Percentiles rank a stretch among this genome's conserved stretches.
These are phyloP conservation scores for Pelecanus crispus DNA, from an alignment of 2,113 vertebrate species.

Conservation along the genomic window DNA sequence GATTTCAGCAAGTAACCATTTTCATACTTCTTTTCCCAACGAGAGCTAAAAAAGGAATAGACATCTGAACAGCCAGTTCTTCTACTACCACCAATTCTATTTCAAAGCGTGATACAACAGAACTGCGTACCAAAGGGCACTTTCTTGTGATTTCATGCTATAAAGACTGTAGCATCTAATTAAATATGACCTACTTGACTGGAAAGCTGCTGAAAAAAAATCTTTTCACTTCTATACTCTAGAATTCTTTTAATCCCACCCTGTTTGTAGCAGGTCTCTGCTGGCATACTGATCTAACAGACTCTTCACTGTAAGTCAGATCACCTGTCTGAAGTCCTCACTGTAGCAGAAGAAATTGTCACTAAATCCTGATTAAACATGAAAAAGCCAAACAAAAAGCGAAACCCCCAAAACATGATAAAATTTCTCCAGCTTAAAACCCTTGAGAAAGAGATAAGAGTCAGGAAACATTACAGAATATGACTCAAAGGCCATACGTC, in stretches of 20 bases:
- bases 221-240: not conserved
- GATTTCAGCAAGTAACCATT: slow-evolving; percentile 1
- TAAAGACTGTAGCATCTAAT: slow-evolving; percentile 40
- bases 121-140: slow-evolving; percentile 13
- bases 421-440: not conserved
- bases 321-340: not conserved
- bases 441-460: not conserved
- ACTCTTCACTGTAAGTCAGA: not conserved
- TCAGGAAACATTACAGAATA: not conserved
- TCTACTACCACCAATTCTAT: not conserved
- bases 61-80: slow-evolving; percentile 26
- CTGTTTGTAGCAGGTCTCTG: not conserved
- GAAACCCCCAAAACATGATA: not conserved
- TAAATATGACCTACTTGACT: slow-evolving; percentile 44
- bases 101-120: slow-evolving; percentile 26
- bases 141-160: slow-evolving; percentile 24
- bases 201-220: slow-evolving; percentile 3
- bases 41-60: slow-evolving; percentile 27
- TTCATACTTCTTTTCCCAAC: slow-evolving; percentile 8
- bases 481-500: not conserved
- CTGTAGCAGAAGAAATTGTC: not conserved
- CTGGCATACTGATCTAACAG: not conserved
- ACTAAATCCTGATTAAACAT: not conserved
- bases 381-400: not conserved
- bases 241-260: not conserved